Base-by-base conservation (phyloP, 1,140 invertebrate genomes). In the Eurosta solidaginis region DNA sequence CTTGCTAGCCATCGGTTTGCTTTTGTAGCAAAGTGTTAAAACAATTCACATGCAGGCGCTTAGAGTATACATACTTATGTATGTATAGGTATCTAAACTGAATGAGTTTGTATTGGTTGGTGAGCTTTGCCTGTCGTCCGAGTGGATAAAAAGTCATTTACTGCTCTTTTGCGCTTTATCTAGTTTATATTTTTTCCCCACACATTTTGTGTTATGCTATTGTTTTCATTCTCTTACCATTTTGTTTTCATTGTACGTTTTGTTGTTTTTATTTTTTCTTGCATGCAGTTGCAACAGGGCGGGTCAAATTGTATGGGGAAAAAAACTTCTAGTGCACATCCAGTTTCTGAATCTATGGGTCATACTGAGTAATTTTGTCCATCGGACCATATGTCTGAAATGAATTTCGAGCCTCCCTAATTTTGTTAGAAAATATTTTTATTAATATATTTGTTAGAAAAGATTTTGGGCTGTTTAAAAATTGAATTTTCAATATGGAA, bases 131-230 rank as follows among this genome's bases (percentile, higher is more conserved):
- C 79, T 85, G 82, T 81, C 77, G 83, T 80, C 83, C 84, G 83
- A 85, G 84, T 85, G 84, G 82, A 85, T 85, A 85, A 85, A 85
- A 85, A 85, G 82, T 85, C 84, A 85, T 85, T 85, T 85, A 85
- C 84, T 85, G 84, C 84, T 85, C 84, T 85, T 85, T 85, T 85
- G 83, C 85, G 83, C 83, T 85, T 83, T 81, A n/a, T n/a, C n/a
- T n/a, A n/a, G 80, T 82, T 80, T 83, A 80, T 80, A 80, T 81
- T 81, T 84, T 74, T 81, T 78, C 78, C 78, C 54, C 17, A 17
- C 25, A n/a, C 54, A 50, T 76, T 74, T 75, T 75, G 42, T n/a
- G n/a, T 45, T 27, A 33, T 45, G 42, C 44, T 49, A 27, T 75
- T 75, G 36, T 49, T 75, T 75, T 75, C 42, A 45, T 45, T 42